Evolutionary conservation across 2,888 invertebrate genomes (phyloP), one percentile per base, ranked within the genome.

Genomic region (Diadromus collaris): DNA sequence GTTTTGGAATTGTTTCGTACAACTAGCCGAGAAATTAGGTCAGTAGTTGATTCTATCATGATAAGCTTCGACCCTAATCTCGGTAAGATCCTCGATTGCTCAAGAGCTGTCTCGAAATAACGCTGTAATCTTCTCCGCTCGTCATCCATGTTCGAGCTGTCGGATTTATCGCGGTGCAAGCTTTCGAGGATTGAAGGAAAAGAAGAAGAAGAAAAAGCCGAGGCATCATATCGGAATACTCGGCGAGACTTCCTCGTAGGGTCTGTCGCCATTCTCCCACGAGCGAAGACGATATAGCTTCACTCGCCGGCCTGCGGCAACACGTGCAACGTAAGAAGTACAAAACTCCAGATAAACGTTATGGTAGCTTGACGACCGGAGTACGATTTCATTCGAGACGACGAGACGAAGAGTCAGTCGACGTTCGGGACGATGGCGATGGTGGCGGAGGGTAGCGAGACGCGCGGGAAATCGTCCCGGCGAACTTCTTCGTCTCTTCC

Each of bases 351-450:
- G 74, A n/a, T 34, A 21, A 34, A 34, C n/a, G 34, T 32, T 32
- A 60, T 21, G 60, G 34, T 21, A 29, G 58, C 32, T 9, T 16
- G 60, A 41, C 56, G 24, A 32, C 13, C 48, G 67, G 78, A 67
- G 78, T 71, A 79, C 56, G 63, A 79, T 78, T 78, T 78, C 77
- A 76, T 63, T n/a, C n/a, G n/a, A n/a, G n/a, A n/a, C n/a, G n/a
- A n/a, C 72, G 44, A 46, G 76, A 60, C 48, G 64, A 63, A 48
- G 68, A 68, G 56, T 27, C 41, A 16, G 10, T n/a, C 54, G 69
- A 32, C 27, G 56, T 19, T 58, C 29, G 41, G 13, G 34, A 29
- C 61, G 29, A 27, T 16, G 41, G 21, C 19, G 65, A 69, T 29
- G 69, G 34, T 32, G 44, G 41, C 5, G 41, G 7, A 4, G 41